Conservation (phyloP, 2,797 vertebrate species). For the Protosalanx chinensis region DNA sequence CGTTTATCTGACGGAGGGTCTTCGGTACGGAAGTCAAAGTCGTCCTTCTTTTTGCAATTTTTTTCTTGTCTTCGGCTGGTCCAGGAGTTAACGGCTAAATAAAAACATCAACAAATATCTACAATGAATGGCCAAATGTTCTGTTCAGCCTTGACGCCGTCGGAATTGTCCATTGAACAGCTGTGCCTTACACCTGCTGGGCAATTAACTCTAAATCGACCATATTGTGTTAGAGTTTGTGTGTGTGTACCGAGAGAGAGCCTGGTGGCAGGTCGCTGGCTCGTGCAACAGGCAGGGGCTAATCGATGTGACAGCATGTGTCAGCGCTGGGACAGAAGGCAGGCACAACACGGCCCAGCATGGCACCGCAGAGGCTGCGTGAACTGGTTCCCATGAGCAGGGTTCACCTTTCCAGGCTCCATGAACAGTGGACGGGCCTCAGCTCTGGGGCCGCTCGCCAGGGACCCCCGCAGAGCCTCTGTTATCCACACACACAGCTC, state of each 20-base stretch:
- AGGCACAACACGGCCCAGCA: neutral
- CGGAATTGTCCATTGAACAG: too few species aligned
- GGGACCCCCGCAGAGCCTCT: neutral
- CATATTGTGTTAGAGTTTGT: neutral
- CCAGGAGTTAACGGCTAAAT: too few species aligned
- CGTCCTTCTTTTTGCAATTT: too few species aligned
- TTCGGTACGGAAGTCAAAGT: too few species aligned
- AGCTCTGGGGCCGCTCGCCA: too few species aligned
- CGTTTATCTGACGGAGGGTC: too few species aligned
- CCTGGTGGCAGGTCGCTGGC: constrained; percentile 18
- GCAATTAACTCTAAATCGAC: too few species aligned
- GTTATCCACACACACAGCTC: neutral
- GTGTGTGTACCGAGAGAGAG: neutral
- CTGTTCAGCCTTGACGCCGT: too few species aligned
- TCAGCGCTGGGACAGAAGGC: neutral
- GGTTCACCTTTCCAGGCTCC: neutral
- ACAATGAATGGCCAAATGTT: too few species aligned
- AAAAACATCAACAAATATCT: too few species aligned
- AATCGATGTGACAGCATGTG: constrained; percentile 12
- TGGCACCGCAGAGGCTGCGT: neutral
- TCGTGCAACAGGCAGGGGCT: neutral
- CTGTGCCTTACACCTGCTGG: too few species aligned
- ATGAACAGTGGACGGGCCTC: neutral
- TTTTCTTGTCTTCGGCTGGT: too few species aligned
- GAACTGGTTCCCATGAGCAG: neutral